phyloP scores from a whole-genome alignment of 2,888 invertebrate species.

The Plebejus anna region DNA sequence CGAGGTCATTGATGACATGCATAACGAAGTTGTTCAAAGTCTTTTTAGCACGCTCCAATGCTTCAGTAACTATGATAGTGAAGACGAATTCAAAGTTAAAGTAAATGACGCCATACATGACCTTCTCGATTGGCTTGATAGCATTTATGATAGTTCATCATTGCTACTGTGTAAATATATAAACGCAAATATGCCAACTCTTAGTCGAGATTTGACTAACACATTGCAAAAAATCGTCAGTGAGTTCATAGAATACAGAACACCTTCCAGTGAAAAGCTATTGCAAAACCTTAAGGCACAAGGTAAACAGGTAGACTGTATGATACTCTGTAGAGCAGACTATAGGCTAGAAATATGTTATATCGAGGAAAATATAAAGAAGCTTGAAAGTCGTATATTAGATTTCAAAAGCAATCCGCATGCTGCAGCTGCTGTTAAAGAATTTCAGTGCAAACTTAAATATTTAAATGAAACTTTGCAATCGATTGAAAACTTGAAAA shows the following conservation, averaged over 20 bases:
- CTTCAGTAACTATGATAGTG: constrained; percentile 48
- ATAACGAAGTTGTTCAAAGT: constrained; percentile 50
- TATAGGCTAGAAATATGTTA: constrained; percentile 63
- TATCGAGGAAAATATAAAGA: constrained; percentile 57
- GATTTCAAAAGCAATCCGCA: constrained; percentile 52
- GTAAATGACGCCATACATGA: constrained; percentile 50
- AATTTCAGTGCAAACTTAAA: constrained; percentile 57
- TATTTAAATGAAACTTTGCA: constrained; percentile 55
- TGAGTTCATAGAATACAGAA: constrained; percentile 48
- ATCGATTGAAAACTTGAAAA: constrained; percentile 59
- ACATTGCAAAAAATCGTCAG: constrained; percentile 62
- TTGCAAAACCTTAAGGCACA: constrained; percentile 53
- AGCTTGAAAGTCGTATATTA: constrained; percentile 57
- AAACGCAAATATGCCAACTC: constrained; percentile 49
- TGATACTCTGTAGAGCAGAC: constrained; percentile 54
- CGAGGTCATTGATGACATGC: constrained; percentile 71
- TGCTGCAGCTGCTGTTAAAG: constrained; percentile 58
- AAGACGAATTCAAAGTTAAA: constrained; percentile 52
- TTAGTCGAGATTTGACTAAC: constrained; percentile 56
- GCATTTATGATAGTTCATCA: constrained; percentile 59
- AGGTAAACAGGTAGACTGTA: constrained; percentile 52
- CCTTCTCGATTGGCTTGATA: constrained; percentile 63
- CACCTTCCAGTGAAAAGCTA: constrained; percentile 47
- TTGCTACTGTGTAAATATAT: constrained; percentile 54
- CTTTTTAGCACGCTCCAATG: constrained; percentile 57